Conservation (phyloP, 2,888 invertebrate species). For the Cylloceria caligata region DNA sequence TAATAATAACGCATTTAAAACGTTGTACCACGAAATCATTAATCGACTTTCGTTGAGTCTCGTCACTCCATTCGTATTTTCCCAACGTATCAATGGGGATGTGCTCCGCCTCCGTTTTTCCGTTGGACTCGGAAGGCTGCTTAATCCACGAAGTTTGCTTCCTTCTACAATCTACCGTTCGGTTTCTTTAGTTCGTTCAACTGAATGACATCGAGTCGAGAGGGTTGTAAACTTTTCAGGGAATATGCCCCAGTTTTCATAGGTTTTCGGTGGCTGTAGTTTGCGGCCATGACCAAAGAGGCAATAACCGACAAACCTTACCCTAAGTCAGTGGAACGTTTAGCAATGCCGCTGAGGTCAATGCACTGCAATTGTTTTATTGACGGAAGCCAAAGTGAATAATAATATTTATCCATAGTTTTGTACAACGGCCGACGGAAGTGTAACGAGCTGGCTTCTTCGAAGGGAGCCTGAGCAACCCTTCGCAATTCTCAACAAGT, state of each 20-base stretch:
- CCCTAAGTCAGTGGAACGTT: neutral
- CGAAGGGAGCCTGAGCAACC: slow-evolving; percentile 29
- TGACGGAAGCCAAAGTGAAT: slow-evolving; percentile 30
- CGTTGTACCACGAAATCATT: slow-evolving; percentile 54
- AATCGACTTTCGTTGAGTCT: slow-evolving; percentile 46
- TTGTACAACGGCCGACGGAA: slow-evolving; percentile 37
- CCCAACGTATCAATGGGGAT: slow-evolving; percentile 49
- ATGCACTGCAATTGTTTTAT: slow-evolving; percentile 47
- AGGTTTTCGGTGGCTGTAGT: slow-evolving; percentile 14
- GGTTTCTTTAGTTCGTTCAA: slow-evolving; percentile 25
- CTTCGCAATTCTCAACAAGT: slow-evolving; percentile 16
- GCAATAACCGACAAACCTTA: neutral
- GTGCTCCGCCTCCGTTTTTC: slow-evolving; percentile 45
- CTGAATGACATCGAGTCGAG: slow-evolving; percentile 10
- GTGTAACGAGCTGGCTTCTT: slow-evolving; percentile 24
- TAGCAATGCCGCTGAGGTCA: neutral
- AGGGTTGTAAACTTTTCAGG: slow-evolving; percentile 42
- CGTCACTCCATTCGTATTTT: slow-evolving; percentile 61
- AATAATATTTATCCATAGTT: slow-evolving; percentile 32
- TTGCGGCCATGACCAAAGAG: neutral
- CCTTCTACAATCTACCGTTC: neutral
- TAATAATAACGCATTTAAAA: slow-evolving; percentile 25
- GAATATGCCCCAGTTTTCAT: slow-evolving; percentile 58
- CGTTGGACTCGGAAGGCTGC: neutral
- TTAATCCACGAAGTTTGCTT: slow-evolving; percentile 49